Evolutionary conservation across 2,888 invertebrate genomes (phyloP), one percentile per base, ranked within the genome.

Genomic region (Tenodera sinensis): DNA sequence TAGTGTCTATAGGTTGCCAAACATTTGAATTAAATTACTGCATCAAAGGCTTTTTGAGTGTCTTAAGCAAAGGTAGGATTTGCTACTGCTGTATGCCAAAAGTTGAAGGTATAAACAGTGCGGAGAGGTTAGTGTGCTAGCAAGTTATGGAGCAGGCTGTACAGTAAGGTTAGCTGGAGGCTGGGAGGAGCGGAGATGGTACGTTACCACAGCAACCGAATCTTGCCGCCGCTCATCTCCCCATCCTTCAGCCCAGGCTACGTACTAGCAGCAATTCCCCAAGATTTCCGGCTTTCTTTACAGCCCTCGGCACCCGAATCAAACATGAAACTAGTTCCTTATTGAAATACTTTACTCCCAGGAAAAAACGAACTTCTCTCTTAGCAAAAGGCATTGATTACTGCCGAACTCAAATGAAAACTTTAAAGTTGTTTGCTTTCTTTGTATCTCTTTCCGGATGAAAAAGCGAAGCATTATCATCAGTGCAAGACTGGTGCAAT

Each of bases 151-250:
- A 71, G 28, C 87, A 83, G n/a, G 82, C 87, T 87, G 28, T 87
- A 83, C 12, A 30, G 9, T 87, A 83, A 87, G 87, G 87, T 87
- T 87, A 87, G 83, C 83, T 82, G 89, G 83, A 83, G 47, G 88
- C 86, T 84, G 84, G 90, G 83, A 28, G 42, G 20, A 20, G 71
- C 28, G 82, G 71, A 88, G 89, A 86, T 83, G 88, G 85, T 47
- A 83, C 85, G 90, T 90, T 89, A 83, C 90, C 89, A 89, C 88
- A 88, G 90, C 90, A 90, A 88, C 87, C 87, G 87, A 87, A 87
- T 87, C 87, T 87, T 87, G 87, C 87, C 82, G 30, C 71, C 71
- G 28, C 87, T 87, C 87, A 87, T 87, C 87, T 87, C 30, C 34
- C 34, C 25, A 15, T 34, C n/a, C 30, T 30, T 30, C 84, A 30